Evolutionary conservation across 2,797 vertebrate genomes (phyloP), one percentile per base, ranked within the genome.

Genomic region (Setipinna tenuifilis): DNA sequence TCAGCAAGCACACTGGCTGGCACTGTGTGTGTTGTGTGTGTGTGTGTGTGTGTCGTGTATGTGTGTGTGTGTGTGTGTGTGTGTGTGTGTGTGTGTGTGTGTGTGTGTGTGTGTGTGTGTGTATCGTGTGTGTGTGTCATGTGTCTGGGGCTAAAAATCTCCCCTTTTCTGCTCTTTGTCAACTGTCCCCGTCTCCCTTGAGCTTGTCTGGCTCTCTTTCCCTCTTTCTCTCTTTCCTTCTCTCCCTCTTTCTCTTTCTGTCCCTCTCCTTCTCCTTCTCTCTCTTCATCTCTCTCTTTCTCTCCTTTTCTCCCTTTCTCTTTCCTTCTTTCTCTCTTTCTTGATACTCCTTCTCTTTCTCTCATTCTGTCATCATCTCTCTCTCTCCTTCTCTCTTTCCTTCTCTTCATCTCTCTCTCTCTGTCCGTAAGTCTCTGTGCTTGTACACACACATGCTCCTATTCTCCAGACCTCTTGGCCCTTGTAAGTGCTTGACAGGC

Each of bases 401-500:
- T 7, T 54, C 50, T 54, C 50, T 54, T 5, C 35, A 2, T 54
- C 50, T 54, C 50, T 54, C 50, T 54, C 50, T 54, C 50, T 54
- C 50, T 54, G 2, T 54, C 50, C 12, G 2, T n/a, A n/a, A n/a
- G n/a, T 54, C 41, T 44, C 35, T 78, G 31, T 41, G 71, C 71
- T 78, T 19, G 71, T 78, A n/a, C 7, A 16, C 71, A 78, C 71
- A 78, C 71, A 78, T 78, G 71, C 71, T 78, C 41, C 71, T 31
- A 78, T 78, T 78, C 71, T 78, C 71, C 71, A 78, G 71, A 78
- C 71, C 71, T 78, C 71, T 78, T 78, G 71, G 71, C 35, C 71
- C 71, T 41, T 78, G 71, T 78, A 78, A 78, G 71, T 78, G 71
- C 16, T 78, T 78, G 71, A 78, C 71, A 44, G 71, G 71, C 71